These are phyloP conservation scores for Athripsodes cinereus DNA, from an alignment of 2,888 invertebrate genomes.

Conservation along the genomic window DNA sequence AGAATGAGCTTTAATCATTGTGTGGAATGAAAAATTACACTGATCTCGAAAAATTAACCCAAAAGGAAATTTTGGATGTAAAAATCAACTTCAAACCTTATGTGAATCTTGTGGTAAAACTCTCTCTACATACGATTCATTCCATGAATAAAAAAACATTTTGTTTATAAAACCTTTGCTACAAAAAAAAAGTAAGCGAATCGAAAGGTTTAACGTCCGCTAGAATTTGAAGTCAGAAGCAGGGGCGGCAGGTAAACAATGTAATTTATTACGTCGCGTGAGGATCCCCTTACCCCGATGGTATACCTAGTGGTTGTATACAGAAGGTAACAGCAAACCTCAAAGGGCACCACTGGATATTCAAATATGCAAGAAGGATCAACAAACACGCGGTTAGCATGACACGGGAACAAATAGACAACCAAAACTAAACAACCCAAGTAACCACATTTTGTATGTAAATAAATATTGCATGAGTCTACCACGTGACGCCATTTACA, in stretches of 20 bases:
- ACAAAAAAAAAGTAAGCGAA: no score
- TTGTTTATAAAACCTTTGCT: no score
- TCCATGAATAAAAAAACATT: no score
- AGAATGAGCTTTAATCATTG: no score
- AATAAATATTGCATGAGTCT: background rate
- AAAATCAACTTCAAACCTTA: no score
- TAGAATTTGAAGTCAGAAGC: background rate
- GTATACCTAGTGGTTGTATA: background rate
- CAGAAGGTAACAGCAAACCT: background rate
- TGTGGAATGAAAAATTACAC: no score
- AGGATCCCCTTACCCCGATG: background rate
- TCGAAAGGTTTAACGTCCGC: no score
- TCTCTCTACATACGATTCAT: no score
- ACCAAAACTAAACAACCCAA: background rate
- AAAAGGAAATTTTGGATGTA: no score
- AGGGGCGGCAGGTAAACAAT: conserved; percentile 17
- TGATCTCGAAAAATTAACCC: no score
- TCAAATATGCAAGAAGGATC: conserved; percentile 2
- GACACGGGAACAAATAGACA: background rate
- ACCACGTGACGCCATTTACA: background rate
- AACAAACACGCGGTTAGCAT: background rate
- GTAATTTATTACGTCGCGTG: conserved; percentile 23
- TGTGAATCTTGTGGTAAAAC: no score
- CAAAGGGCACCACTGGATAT: background rate
- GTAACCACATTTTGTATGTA: background rate